These are phyloP conservation scores for Conchocele bisecta DNA, from an alignment of 2,888 invertebrate genomes.

Conservation along the genomic window DNA sequence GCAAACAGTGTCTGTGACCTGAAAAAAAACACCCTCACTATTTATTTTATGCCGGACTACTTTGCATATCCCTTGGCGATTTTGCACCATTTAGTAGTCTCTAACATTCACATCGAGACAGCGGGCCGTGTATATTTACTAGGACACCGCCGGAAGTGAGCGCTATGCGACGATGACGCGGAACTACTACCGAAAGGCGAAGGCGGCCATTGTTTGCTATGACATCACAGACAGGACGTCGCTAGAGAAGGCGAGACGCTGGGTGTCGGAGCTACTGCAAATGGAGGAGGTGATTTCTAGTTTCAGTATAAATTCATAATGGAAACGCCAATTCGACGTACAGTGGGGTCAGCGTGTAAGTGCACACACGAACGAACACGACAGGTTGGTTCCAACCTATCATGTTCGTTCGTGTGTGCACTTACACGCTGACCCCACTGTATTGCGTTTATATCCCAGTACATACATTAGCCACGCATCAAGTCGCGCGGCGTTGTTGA, in stretches of 20 bases:
- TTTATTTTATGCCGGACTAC: too few species aligned
- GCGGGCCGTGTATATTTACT: too few species aligned
- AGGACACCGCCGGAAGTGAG: constrained; percentile 90
- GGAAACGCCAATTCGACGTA: not conserved
- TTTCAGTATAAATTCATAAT: not conserved
- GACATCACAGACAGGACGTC: constrained; percentile 86
- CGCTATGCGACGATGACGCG: constrained; percentile 88
- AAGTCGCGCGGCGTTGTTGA: too few species aligned
- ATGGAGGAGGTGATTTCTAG: constrained; percentile 84
- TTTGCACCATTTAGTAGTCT: too few species aligned
- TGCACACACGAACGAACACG: not conserved
- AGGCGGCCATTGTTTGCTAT: constrained; percentile 89
- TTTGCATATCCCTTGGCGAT: too few species aligned
- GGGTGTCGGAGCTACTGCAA: constrained; percentile 87
- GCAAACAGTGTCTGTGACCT: too few species aligned
- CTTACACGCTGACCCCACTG: too few species aligned
- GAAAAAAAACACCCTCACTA: too few species aligned
- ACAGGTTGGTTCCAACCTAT: not conserved
- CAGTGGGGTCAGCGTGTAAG: not conserved
- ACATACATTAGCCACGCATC: too few species aligned
- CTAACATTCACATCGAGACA: too few species aligned
- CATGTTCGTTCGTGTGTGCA: not conserved
- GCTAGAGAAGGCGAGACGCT: constrained; percentile 86
- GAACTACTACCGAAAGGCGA: constrained; percentile 88
- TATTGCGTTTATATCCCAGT: too few species aligned